phyloP scores from a whole-genome alignment of 2,797 vertebrate species.

The Channallabes apus region DNA sequence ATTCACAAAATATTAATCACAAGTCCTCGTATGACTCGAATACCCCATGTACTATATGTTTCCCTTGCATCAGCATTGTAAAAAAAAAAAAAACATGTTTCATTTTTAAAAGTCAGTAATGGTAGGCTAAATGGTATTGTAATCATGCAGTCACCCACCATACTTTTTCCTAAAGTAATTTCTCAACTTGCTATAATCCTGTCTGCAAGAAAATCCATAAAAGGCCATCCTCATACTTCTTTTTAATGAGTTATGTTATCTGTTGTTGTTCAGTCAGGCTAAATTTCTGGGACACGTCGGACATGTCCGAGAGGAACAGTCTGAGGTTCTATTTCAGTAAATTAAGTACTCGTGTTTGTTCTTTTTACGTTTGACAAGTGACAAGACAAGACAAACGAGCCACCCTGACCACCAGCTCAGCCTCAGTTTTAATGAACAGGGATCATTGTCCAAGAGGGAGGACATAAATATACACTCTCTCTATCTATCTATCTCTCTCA shows the following conservation, averaged over 20 bases:
- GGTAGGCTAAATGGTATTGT: not conserved
- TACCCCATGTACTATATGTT: not conserved
- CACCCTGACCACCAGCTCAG: slow-evolving; percentile 63
- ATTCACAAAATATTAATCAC: too few relatives aligned
- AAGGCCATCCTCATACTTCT: not conserved
- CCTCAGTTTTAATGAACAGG: slow-evolving; percentile 64
- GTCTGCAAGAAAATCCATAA: slow-evolving; percentile 1
- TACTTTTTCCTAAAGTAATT: not conserved
- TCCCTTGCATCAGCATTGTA: not conserved
- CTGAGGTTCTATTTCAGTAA: slow-evolving; percentile 19
- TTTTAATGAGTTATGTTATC: slow-evolving; percentile 29
- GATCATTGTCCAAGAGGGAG: slow-evolving; percentile 63
- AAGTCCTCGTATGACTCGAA: too few relatives aligned
- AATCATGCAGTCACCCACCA: not conserved
- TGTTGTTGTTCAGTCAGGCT: slow-evolving; percentile 1
- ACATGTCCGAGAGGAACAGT: slow-evolving; percentile 4
- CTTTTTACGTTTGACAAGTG: slow-evolving; percentile 28
- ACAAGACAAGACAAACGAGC: slow-evolving; percentile 65
- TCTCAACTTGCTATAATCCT: not conserved
- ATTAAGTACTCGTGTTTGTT: slow-evolving; percentile 11
- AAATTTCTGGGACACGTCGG: not conserved
- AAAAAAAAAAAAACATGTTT: not conserved
- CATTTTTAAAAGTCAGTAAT: not conserved
- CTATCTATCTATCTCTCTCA: not conserved
- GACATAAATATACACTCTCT: slow-evolving; percentile 8